phyloP scores from a whole-genome alignment of 2,797 vertebrate genomes.

The Tarsius wallacei region DNA sequence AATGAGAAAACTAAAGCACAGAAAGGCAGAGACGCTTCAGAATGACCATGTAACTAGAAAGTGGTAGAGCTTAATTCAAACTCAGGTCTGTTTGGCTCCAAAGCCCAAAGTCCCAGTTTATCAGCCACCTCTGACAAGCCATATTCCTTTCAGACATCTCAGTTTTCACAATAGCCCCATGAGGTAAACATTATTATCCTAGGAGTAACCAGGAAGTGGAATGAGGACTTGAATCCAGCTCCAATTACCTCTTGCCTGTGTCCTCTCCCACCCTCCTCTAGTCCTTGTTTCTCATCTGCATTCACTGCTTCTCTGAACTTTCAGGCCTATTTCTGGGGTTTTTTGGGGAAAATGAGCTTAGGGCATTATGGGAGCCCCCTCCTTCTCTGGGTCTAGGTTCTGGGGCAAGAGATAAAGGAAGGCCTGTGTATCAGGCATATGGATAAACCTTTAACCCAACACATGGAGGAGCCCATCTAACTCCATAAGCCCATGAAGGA shows the following conservation, averaged over 20 bases:
- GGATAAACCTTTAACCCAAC: neutral
- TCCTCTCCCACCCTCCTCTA: neutral
- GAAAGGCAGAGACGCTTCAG: neutral
- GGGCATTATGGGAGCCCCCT: neutral
- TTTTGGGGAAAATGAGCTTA: neutral
- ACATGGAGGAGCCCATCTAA: neutral
- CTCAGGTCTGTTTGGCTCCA: neutral
- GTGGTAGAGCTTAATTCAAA: neutral
- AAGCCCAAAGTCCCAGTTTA: neutral
- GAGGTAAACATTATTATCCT: neutral
- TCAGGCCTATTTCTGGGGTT: neutral
- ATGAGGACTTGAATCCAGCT: neutral
- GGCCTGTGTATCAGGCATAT: neutral
- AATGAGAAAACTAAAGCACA: neutral
- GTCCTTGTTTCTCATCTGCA: neutral
- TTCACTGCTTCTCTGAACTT: neutral
- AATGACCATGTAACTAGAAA: neutral
- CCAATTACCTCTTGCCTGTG: rapidly evolving
- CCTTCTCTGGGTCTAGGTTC: neutral
- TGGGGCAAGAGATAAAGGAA: neutral
- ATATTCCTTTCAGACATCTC: neutral
- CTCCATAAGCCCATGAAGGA: neutral
- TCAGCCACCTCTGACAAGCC: neutral
- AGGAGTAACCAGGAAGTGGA: neutral
- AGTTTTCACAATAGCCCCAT: neutral